Percentiles rank a stretch among this genome's conserved stretches.
Evolutionary conservation across 2,888 invertebrate species (phyloP).

Genomic region (Rhagium mordax): DNA sequence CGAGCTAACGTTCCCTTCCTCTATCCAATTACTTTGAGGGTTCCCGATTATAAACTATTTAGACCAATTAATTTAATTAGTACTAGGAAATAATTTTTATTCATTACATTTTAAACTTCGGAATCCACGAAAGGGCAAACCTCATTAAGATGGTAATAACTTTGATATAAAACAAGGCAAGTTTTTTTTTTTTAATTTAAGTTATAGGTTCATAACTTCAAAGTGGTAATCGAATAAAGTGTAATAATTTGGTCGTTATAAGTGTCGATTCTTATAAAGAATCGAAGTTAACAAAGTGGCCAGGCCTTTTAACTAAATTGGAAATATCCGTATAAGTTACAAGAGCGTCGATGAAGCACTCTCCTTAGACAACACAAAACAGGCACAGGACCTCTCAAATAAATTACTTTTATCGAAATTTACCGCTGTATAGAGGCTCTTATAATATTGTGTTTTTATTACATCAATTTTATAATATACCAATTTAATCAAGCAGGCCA

Average conservation of each 20-base stretch:
- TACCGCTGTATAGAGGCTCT: constrained; percentile 56
- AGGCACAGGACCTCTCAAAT: constrained; percentile 62
- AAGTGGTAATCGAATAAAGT: constrained; percentile 60
- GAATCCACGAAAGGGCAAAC: background rate
- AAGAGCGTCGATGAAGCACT: constrained; percentile 66
- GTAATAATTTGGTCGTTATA: constrained; percentile 65
- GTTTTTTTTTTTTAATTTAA: constrained; percentile 58
- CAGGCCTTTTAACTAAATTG: constrained; percentile 70
- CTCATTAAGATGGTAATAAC: background rate
- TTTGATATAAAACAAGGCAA: constrained; percentile 7
- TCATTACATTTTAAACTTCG: background rate
- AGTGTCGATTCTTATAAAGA: constrained; percentile 69
- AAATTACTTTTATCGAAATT: constrained; percentile 66
- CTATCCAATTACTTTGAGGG: background rate
- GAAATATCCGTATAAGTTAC: constrained; percentile 68
- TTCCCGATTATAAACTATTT: background rate
- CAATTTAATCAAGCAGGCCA: constrained; percentile 33
- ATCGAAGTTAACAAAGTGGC: constrained; percentile 68
- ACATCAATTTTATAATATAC: constrained; percentile 37
- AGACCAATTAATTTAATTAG: background rate
- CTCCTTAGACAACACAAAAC: constrained; percentile 64
- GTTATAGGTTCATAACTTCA: constrained; percentile 60
- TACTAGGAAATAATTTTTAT: background rate
- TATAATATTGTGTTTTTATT: constrained; percentile 55
- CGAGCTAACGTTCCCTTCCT: no score